These are phyloP conservation scores for Argyresthia albistria DNA, from an alignment of 2,888 invertebrate species.

Conservation along the genomic window DNA sequence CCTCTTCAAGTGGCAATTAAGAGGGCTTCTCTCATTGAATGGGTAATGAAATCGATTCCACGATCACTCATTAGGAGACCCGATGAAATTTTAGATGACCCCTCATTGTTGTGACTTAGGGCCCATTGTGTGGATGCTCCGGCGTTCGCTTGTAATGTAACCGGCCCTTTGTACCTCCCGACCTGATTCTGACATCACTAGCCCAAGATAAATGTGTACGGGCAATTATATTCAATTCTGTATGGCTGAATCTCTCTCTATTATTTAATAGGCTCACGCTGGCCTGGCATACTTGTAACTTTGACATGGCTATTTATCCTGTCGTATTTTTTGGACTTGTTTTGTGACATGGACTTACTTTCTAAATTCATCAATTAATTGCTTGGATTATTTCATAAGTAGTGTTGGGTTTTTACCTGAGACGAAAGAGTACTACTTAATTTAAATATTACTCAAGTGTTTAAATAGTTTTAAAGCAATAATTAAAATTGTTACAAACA, in stretches of 20 bases:
- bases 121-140: conserved; percentile 24
- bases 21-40: conserved; percentile 4
- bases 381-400: background rate
- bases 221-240: conserved; percentile 47
- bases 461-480: too few relatives aligned
- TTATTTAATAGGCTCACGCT: conserved; percentile 18
- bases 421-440: too few relatives aligned
- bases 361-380: too few relatives aligned
- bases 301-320: background rate
- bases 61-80: conserved; percentile 22
- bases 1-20: conserved; percentile 11
- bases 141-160: conserved; percentile 35
- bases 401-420: too few relatives aligned
- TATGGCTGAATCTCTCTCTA: conserved; percentile 25
- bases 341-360: background rate
- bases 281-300: background rate
- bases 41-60: conserved; percentile 26
- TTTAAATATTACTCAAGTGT: too few relatives aligned
- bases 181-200: conserved; percentile 45
- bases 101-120: conserved; percentile 28
- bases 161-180: conserved; percentile 39
- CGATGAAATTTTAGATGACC: conserved; percentile 33
- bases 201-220: conserved; percentile 52
- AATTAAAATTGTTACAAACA: too few relatives aligned
- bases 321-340: background rate